Evolutionary conservation across 1,140 invertebrate genomes (phyloP), one percentile per base, ranked within the genome.

Genomic region (Caenorhabditis brenneri): DNA sequence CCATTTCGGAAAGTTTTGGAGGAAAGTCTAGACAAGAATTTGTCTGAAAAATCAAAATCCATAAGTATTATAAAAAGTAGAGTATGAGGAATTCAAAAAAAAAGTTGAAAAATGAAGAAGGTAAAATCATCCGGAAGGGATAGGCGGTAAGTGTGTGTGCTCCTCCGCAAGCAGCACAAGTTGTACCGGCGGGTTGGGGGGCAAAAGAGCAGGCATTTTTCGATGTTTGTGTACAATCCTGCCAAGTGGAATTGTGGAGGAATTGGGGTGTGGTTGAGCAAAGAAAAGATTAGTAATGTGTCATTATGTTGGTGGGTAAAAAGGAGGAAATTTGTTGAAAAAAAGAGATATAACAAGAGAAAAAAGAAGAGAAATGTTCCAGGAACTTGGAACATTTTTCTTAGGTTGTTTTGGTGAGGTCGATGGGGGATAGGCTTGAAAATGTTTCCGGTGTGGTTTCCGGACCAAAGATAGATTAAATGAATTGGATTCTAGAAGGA

Each of bases 201-300:
- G 65, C n/a, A 74, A 74, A 74, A 74, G 65, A 74, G 65, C 65
- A 74, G 36, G 60, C n/a, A 36, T 65, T 65, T 36, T 19, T 42
- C 16, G 65, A 7, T 16, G 19, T 36, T 36, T 46, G 65, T 74
- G 36, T 46, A 65, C 65, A 46, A 24, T 74, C 10, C 36, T 74
- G 65, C 65, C 65, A 46, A 74, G 65, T 74, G 65, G 65, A 46
- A 10, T n/a, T n/a, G 12, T 36, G 24, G n/a, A n/a, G 55, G n/a
- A 58, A 15, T 58, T 58, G 60, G 65, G 65, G 65, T 74, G 65
- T 74, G 65, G 36, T 42, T 24, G n/a, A 42, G 65, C 65, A 74
- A 74, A 74, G 65, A 74, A 74, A 74, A 74, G 65, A 74, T 74
- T 74, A 74, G 65, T 74, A 74, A 74, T 74, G 65, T 42, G 65